Conservation (phyloP, 2,113 vertebrate species). For the Solenodon paradoxus region DNA sequence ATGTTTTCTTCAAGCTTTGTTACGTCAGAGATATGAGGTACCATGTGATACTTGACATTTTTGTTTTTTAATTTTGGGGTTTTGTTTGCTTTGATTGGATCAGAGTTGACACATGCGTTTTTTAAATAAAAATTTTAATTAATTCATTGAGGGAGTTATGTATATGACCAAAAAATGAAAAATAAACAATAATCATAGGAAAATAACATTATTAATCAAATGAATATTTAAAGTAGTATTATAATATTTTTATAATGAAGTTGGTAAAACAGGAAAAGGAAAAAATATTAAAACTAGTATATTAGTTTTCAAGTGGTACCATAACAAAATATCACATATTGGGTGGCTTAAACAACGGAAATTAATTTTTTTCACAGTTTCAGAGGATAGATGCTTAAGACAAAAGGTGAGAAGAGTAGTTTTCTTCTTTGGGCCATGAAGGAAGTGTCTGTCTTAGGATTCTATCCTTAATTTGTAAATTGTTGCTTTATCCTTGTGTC, state of each 20-base stretch:
- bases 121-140: no score
- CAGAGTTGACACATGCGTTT: no score
- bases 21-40: background rate
- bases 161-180: no score
- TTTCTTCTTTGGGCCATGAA: background rate
- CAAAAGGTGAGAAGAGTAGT: no score
- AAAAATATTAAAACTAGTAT: no score
- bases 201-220: no score
- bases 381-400: no score
- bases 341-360: background rate
- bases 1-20: background rate
- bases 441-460: accelerated
- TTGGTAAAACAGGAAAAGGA: no score
- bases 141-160: no score
- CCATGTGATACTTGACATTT: background rate
- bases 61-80: background rate
- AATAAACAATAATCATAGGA: no score
- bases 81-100: background rate
- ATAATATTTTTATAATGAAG: no score
- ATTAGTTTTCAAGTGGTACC: background rate
- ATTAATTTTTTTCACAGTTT: background rate
- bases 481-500: background rate
- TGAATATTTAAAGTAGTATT: no score
- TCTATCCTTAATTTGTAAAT: background rate
- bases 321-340: background rate